Base-by-base conservation (phyloP, 2,888 invertebrate species). In the Boloria selene region DNA sequence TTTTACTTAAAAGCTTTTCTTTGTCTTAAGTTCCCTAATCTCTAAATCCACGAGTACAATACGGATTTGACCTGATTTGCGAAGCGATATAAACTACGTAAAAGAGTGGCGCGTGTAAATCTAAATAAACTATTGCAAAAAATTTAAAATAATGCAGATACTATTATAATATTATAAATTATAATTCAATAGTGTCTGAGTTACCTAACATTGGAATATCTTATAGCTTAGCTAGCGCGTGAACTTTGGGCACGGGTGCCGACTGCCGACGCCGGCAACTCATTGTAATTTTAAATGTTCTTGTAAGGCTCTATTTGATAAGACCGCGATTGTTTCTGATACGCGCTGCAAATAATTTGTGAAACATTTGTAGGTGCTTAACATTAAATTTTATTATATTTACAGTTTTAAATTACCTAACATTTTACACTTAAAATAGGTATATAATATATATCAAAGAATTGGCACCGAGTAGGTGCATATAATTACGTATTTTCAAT, bases 221-320 rank as follows among this genome's bases (percentile, higher is more conserved):
- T 22, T n/a, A 16, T 59, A 52, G 53, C 44, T 61, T 45, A 61
- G 50, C 56, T 47, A 74, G 79, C 82, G 81, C 82, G 82, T 86
- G 88, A 88, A 88, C 86, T 89, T 88, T 89, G 79, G 79, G 81
- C 77, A 80, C 62, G 55, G 66, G 77, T 75, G 71, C 75, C 73
- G 80, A 80, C 83, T 75, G 71, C 75, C 73, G 80, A 80, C 83
- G 86, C 81, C 80, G 81, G 74, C 77, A 83, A 83, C 84, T 82
- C 86, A 90, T 90, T 90, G 85, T 88, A 90, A 88, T 86, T 90
- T 89, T 79, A 90, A 89, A 90, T 89, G 85, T 74, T 84, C 76
- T 80, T 83, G 83, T 83, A 83, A 81, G 78, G 69, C 64, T 73
- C 71, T 66, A 65, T 65, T 72, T 73, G 75, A 59, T 49, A 59